Evolutionary conservation across 2,797 vertebrate genomes (phyloP).

Genomic region (Rhabdomys pumilio): DNA sequence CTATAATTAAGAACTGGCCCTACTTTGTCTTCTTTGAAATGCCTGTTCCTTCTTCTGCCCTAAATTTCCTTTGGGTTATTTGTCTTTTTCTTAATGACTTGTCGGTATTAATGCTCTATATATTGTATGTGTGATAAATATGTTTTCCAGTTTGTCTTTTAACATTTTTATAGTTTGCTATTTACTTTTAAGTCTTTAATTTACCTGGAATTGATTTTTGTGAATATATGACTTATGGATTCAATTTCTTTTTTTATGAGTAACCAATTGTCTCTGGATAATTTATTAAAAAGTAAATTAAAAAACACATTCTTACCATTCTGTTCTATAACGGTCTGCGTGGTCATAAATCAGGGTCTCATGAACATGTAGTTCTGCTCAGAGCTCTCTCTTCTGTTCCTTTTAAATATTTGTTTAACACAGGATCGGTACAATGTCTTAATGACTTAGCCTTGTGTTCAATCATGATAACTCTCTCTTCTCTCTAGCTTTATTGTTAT

Average conservation of each 20-base stretch:
- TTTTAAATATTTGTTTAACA: constrained; percentile 57
- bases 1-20: not conserved
- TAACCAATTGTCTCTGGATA: constrained; percentile 70
- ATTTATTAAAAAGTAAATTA: constrained; percentile 77
- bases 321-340: constrained; percentile 49
- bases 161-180: constrained; percentile 68
- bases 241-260: constrained; percentile 69
- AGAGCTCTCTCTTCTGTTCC: not conserved
- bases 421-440: not conserved
- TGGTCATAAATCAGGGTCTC: constrained; percentile 60
- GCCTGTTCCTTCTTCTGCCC: not conserved
- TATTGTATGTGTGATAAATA: constrained; percentile 43
- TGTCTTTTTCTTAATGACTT: constrained; percentile 67
- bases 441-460: constrained; percentile 22
- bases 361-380: not conserved
- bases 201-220: constrained; percentile 72
- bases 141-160: constrained; percentile 57
- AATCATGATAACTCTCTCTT: constrained; percentile 8
- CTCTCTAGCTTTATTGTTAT: not conserved
- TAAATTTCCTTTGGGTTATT: constrained; percentile 11
- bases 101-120: constrained; percentile 46
- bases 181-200: constrained; percentile 72
- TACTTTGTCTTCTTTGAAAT: constrained; percentile 1
- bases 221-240: constrained; percentile 65
- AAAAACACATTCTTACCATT: constrained; percentile 35